Conservation (phyloP, 2,888 invertebrate genomes). For the Nemotelus pantherinus region DNA sequence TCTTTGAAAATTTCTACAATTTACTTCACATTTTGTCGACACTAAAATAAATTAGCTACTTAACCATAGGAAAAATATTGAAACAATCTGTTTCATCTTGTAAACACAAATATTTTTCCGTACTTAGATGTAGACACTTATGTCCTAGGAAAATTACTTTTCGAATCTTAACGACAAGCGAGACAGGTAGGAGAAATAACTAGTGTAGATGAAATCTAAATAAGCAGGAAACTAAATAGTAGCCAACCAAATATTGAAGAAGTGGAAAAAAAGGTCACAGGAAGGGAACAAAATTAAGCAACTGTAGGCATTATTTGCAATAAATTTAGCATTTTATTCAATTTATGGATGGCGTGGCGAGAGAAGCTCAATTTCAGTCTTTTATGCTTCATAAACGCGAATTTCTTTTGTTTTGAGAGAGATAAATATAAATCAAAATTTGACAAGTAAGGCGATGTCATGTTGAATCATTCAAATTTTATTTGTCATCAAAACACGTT, state of each 20-base stretch:
- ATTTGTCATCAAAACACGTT: too few species aligned
- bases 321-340: too few species aligned
- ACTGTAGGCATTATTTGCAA: neutral
- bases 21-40: slow-evolving; percentile 35
- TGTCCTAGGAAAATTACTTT: slow-evolving; percentile 2
- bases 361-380: too few species aligned
- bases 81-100: slow-evolving; percentile 7
- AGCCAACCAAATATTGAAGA: neutral
- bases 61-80: slow-evolving; percentile 44
- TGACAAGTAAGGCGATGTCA: too few species aligned
- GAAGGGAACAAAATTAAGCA: neutral
- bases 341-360: too few species aligned
- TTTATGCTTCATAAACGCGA: too few species aligned
- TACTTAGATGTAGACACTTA: slow-evolving; percentile 19
- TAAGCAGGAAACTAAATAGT: neutral
- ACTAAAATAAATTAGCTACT: slow-evolving; percentile 51
- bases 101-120: slow-evolving; percentile 8
- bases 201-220: neutral
- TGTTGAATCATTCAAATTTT: too few species aligned
- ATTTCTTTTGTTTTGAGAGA: too few species aligned
- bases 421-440: too few species aligned
- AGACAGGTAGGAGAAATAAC: slow-evolving; percentile 21
- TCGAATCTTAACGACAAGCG: slow-evolving; percentile 6
- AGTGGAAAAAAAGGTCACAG: too few species aligned
- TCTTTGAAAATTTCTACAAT: slow-evolving; percentile 9